A percentile compares a stretch with the other conserved stretches of the same genome.
Conservation (phyloP, 1,140 invertebrate genomes). For the Pogonomyrmex barbatus region DNA sequence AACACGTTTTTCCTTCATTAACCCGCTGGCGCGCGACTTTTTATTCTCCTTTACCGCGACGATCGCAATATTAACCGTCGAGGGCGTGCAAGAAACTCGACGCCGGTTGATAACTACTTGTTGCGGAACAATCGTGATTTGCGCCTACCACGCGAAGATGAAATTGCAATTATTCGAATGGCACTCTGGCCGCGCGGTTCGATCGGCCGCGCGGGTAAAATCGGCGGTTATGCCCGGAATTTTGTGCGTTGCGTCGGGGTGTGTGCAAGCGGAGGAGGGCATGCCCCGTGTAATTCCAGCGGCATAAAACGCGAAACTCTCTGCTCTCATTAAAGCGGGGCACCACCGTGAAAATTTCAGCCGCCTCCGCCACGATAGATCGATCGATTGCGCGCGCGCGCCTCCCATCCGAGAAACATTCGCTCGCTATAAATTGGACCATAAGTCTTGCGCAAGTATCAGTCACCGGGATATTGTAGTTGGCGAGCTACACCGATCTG, state of each 20-base stretch:
- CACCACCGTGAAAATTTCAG: slow-evolving; percentile 42
- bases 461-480: slow-evolving; percentile 48
- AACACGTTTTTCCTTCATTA: slow-evolving; percentile 35
- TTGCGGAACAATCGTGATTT: slow-evolving; percentile 57
- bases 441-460: slow-evolving; percentile 47
- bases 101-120: slow-evolving; percentile 52
- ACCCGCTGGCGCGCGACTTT: slow-evolving; percentile 11
- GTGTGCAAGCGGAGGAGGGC: not conserved
- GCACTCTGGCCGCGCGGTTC: slow-evolving; percentile 1
- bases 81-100: slow-evolving; percentile 38
- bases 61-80: not conserved
- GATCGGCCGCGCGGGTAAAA: slow-evolving; percentile 43
- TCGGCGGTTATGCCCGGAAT: slow-evolving; percentile 25
- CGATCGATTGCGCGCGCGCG: slow-evolving; percentile 23
- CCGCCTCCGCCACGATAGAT: slow-evolving; percentile 29
- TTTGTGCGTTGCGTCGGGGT: not conserved
- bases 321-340: slow-evolving; percentile 47
- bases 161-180: slow-evolving; percentile 59
- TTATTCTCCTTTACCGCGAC: slow-evolving; percentile 22
- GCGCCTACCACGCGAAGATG: slow-evolving; percentile 52
- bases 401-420: slow-evolving; percentile 37
- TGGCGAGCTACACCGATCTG: slow-evolving; percentile 34
- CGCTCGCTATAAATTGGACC: slow-evolving; percentile 38
- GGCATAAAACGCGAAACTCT: slow-evolving; percentile 52
- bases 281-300: slow-evolving; percentile 49